Evolutionary conservation across 2,797 vertebrate genomes (phyloP).

Genomic region (Macroramphosus scolopax): DNA sequence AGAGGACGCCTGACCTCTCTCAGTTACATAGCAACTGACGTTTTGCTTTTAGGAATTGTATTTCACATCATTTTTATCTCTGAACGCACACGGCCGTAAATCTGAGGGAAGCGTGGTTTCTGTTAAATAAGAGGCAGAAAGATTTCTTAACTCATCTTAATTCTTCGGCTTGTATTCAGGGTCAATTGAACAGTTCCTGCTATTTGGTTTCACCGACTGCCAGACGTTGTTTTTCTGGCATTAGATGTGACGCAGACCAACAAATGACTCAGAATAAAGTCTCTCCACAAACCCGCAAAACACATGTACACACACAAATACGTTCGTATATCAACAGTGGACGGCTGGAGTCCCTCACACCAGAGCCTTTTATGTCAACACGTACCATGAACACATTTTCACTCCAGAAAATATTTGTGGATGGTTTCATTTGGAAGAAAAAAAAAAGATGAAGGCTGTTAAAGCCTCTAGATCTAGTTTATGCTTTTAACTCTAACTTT

Average conservation of each 20-base stretch:
- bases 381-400: conserved; percentile 46
- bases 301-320: conserved; percentile 36
- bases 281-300: conserved; percentile 33
- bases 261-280: conserved; percentile 45
- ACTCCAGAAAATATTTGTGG: conserved; percentile 25
- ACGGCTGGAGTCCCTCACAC: conserved; percentile 42
- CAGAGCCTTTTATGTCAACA: conserved; percentile 45
- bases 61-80: conserved; percentile 71
- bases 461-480: too few relatives aligned
- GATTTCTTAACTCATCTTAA: conserved; percentile 31
- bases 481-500: conserved; percentile 15
- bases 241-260: conserved; percentile 45
- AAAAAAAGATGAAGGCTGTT: conserved; percentile 20
- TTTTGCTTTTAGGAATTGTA: conserved; percentile 62
- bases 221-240: conserved; percentile 51
- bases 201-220: conserved; percentile 54
- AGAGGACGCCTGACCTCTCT: conserved; percentile 68
- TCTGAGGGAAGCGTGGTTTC: conserved; percentile 39
- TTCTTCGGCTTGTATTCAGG: conserved; percentile 36
- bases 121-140: conserved; percentile 42
- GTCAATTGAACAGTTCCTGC: conserved; percentile 65
- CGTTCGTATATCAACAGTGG: conserved; percentile 34
- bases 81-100: conserved; percentile 48
- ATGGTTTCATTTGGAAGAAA: conserved; percentile 31
- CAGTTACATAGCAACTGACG: conserved; percentile 74